Evolutionary conservation across 2,888 invertebrate genomes (phyloP).

Genomic region (Volucella inflata): DNA sequence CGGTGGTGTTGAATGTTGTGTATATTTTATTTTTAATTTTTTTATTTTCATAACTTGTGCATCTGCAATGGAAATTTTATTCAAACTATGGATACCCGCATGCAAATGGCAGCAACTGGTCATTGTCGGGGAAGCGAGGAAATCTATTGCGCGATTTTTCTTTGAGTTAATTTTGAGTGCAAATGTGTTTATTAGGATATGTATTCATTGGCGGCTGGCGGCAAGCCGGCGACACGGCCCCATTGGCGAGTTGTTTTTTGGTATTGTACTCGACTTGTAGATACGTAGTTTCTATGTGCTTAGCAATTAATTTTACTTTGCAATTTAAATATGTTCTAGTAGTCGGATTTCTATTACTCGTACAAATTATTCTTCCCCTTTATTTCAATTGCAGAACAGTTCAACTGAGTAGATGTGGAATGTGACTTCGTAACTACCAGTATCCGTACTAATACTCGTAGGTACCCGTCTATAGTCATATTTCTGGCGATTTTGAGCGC

Average conservation of each 20-base stretch:
- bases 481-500: too few species aligned
- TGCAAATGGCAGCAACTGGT: constrained; percentile 19
- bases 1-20: too few species aligned
- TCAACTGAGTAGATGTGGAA: too few species aligned
- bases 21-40: too few species aligned
- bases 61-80: constrained; percentile 31
- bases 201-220: constrained; percentile 36
- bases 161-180: constrained; percentile 23
- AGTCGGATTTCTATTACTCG: background rate
- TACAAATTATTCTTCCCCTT: too few species aligned
- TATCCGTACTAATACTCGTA: too few species aligned
- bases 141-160: constrained; percentile 60
- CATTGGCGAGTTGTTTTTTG: too few species aligned
- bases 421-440: too few species aligned
- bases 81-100: background rate
- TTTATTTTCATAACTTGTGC: background rate
- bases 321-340: constrained; percentile 27
- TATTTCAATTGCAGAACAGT: too few species aligned
- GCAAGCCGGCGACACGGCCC: background rate
- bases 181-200: constrained; percentile 64
- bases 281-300: constrained; percentile 57
- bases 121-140: background rate
- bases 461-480: too few species aligned
- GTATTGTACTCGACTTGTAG: background rate
- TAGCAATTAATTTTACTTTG: constrained; percentile 48